Conservation (phyloP, 2,797 vertebrate species). For the Triplophysa bombifrons region DNA sequence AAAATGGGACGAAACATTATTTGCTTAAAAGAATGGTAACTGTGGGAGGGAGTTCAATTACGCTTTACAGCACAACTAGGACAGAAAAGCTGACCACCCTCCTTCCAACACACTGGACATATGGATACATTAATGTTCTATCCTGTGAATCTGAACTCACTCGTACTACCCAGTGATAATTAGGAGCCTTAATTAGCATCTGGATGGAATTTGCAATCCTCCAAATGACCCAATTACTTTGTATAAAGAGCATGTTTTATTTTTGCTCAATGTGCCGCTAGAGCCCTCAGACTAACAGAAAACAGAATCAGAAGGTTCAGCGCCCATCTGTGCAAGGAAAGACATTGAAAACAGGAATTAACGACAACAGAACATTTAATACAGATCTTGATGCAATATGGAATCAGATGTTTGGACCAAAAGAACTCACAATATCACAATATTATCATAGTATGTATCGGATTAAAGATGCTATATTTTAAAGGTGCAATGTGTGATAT, state of each 20-base stretch:
- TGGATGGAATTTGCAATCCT: conserved; percentile 43
- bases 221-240: conserved; percentile 37
- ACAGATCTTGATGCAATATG: no score
- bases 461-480: no score
- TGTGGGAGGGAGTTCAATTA: neutral
- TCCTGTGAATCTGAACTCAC: neutral
- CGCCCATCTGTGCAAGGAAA: neutral
- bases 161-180: conserved; percentile 8
- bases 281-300: conserved; percentile 10
- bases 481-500: no score
- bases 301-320: neutral
- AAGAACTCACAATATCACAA: no score
- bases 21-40: neutral
- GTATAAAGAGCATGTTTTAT: conserved; percentile 36
- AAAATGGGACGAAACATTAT: neutral
- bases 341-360: neutral
- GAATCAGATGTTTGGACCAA: no score
- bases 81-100: conserved; percentile 4
- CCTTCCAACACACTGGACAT: conserved; percentile 8
- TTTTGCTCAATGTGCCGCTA: conserved; percentile 8
- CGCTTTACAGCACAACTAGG: neutral
- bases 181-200: conserved; percentile 38
- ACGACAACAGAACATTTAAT: neutral
- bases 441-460: no score
- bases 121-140: conserved; percentile 13